Conservation (phyloP, 2,888 invertebrate genomes). For the Plebejus anna region DNA sequence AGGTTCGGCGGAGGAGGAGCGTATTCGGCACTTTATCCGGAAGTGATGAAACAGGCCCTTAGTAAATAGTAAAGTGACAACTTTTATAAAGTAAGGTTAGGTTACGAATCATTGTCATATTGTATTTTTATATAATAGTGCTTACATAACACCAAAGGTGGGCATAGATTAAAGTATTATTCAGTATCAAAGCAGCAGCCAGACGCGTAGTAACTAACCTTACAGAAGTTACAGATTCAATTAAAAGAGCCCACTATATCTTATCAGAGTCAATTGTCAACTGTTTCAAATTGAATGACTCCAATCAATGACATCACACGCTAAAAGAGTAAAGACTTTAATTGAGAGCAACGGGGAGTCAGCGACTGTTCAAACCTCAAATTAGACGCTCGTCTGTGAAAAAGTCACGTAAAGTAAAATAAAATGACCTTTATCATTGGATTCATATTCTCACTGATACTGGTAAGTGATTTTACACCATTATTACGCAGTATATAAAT, state of each 20-base stretch:
- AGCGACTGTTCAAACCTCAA: slow-evolving; percentile 57
- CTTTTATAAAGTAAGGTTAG: background rate
- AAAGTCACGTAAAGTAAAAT: slow-evolving; percentile 39
- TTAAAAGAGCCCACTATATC: background rate
- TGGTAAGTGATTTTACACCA: slow-evolving; percentile 52
- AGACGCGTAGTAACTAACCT: background rate
- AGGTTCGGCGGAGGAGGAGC: no score
- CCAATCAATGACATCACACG: slow-evolving; percentile 68
- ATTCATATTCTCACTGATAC: slow-evolving; percentile 60
- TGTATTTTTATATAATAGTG: background rate
- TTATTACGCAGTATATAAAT: background rate
- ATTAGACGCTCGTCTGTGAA: slow-evolving; percentile 54
- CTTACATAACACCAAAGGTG: background rate
- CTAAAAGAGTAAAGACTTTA: slow-evolving; percentile 60
- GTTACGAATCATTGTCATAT: background rate
- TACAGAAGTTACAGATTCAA: background rate
- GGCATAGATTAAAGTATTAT: background rate
- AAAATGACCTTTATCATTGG: slow-evolving; percentile 63
- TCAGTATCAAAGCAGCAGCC: background rate
- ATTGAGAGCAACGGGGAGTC: slow-evolving; percentile 59
- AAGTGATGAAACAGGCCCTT: no score
- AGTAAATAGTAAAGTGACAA: background rate
- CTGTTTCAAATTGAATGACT: slow-evolving; percentile 52
- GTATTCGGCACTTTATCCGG: no score
- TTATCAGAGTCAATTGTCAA: slow-evolving; percentile 38